Percentiles rank a stretch among this genome's conserved stretches.
These are phyloP conservation scores for Rugalucina vietnamica DNA, from an alignment of 2,888 invertebrate species.

Conservation along the genomic window DNA sequence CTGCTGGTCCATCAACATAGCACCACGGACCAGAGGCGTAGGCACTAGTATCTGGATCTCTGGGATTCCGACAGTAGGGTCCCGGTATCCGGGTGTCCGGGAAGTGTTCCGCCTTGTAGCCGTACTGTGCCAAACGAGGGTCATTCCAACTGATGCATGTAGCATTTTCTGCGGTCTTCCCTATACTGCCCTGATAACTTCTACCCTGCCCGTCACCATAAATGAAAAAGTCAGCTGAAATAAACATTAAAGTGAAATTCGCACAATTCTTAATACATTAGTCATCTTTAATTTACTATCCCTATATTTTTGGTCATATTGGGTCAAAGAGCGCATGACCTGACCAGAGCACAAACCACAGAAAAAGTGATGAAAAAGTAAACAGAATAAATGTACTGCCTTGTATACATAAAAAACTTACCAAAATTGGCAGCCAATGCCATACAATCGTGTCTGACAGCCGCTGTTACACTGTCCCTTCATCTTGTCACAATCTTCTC, in stretches of 20 bases:
- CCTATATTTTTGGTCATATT: no score
- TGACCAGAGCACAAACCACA: no score
- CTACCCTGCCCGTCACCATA: constrained; percentile 60
- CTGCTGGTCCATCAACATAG: constrained; percentile 12
- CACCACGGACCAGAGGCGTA: constrained; percentile 56
- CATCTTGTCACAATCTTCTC: constrained; percentile 52
- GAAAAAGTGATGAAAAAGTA: no score
- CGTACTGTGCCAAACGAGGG: not conserved
- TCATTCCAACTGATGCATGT: constrained; percentile 64
- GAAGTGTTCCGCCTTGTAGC: constrained; percentile 36
- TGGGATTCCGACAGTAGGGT: constrained; percentile 63
- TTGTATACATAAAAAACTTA: no score
- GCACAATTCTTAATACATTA: not conserved
- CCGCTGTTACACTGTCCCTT: constrained; percentile 52
- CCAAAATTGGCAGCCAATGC: constrained; percentile 70
- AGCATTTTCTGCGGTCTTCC: constrained; percentile 15
- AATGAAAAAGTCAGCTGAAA: constrained; percentile 56
- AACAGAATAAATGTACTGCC: no score
- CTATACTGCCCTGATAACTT: constrained; percentile 65
- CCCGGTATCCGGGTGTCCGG: constrained; percentile 60
- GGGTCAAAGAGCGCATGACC: no score
- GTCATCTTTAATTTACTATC: not conserved
- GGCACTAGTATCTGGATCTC: not conserved
- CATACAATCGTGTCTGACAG: constrained; percentile 63
- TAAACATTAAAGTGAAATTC: not conserved